These are phyloP conservation scores for Ceratina australensis DNA, from an alignment of 1,140 invertebrate species.

Conservation along the genomic window DNA sequence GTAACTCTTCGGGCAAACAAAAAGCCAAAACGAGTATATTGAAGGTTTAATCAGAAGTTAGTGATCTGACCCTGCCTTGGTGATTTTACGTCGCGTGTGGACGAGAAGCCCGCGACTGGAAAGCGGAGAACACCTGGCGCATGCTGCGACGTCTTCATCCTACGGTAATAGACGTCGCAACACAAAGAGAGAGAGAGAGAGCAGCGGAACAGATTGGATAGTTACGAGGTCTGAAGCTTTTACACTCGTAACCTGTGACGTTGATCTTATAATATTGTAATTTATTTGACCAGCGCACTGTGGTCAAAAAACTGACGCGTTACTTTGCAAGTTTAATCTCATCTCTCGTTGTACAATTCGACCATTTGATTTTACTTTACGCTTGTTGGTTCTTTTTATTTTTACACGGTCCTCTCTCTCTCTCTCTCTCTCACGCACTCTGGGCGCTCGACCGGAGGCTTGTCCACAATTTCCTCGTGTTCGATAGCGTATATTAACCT, in stretches of 20 bases:
- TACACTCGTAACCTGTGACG: slow-evolving; percentile 8
- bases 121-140: slow-evolving; percentile 28
- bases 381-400: background rate
- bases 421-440: background rate
- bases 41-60: background rate
- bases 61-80: background rate
- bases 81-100: slow-evolving; percentile 22
- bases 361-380: background rate
- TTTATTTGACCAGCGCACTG: slow-evolving; percentile 27
- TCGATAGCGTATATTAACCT: slow-evolving; percentile 36
- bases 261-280: slow-evolving; percentile 33
- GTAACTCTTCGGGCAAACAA: background rate
- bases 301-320: slow-evolving; percentile 6
- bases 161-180: slow-evolving; percentile 1
- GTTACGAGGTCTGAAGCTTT: slow-evolving; percentile 29
- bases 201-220: background rate
- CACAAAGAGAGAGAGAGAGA: background rate
- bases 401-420: background rate
- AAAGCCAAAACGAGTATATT: background rate
- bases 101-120: slow-evolving; percentile 7
- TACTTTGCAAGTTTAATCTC: too few species aligned
- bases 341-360: background rate
- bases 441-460: background rate
- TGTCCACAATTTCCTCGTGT: slow-evolving; percentile 21
- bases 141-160: slow-evolving; percentile 41